These are phyloP conservation scores for Eurytoma adleriae DNA, from an alignment of 2,888 invertebrate genomes.

Conservation along the genomic window DNA sequence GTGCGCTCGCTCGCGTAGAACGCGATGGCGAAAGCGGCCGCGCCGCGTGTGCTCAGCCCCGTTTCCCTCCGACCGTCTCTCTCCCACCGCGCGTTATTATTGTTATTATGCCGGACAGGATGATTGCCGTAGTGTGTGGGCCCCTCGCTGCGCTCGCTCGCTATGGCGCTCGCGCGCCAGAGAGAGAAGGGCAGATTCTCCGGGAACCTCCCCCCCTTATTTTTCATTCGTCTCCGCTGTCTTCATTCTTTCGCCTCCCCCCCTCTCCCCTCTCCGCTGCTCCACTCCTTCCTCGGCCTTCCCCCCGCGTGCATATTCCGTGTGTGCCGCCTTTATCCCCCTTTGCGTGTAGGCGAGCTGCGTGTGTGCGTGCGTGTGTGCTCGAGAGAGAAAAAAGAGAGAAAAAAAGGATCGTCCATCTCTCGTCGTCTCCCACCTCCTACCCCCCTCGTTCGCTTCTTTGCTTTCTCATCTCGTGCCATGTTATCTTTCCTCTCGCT, in stretches of 20 bases:
- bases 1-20: conserved; percentile 23
- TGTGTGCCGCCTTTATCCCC: conserved; percentile 57
- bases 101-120: conserved; percentile 54
- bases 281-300: conserved; percentile 17
- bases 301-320: conserved; percentile 17
- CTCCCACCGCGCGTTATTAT: conserved; percentile 35
- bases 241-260: conserved; percentile 57
- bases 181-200: conserved; percentile 46
- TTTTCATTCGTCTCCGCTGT: conserved; percentile 58
- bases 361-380: background rate
- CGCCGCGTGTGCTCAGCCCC: conserved; percentile 51
- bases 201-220: conserved; percentile 55
- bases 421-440: conserved; percentile 43
- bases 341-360: conserved; percentile 34
- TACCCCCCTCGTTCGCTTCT: conserved; percentile 57
- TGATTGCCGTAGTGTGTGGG: conserved; percentile 46
- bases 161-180: conserved; percentile 32
- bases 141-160: conserved; percentile 29
- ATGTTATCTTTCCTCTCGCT: conserved; percentile 56
- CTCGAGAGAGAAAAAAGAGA: conserved; percentile 18
- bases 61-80: conserved; percentile 16
- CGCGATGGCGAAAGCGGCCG: conserved; percentile 57
- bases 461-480: conserved; percentile 66
- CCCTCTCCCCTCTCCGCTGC: conserved; percentile 16
- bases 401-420: conserved; percentile 51